Percentiles rank a stretch among this genome's conserved stretches.
Evolutionary conservation across 2,113 vertebrate species (phyloP).

Genomic region (Boleophthalmus pectinirostris): DNA sequence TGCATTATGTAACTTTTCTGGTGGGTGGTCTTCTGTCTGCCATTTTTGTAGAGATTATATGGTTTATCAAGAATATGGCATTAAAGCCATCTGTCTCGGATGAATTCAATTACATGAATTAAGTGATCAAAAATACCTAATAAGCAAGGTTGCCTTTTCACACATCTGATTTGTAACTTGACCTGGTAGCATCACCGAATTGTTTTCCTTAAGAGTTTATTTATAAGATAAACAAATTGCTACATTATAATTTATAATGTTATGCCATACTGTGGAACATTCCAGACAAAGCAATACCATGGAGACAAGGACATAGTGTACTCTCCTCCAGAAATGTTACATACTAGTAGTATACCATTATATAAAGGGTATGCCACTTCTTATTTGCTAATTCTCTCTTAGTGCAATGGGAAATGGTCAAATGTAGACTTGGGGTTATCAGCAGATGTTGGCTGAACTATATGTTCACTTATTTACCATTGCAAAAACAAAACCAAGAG

Average conservation of each 20-base stretch:
- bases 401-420: conserved; percentile 38
- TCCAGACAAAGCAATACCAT: background rate
- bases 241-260: no score
- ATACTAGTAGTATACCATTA: background rate
- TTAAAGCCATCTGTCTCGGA: background rate
- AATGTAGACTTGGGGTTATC: conserved; percentile 51
- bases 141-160: no score
- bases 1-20: background rate
- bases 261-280: background rate
- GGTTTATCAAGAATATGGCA: background rate
- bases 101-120: background rate
- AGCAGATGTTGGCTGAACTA: conserved; percentile 42
- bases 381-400: conserved; percentile 32
- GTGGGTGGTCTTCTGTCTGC: background rate
- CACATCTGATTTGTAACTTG: no score
- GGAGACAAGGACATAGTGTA: background rate
- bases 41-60: background rate
- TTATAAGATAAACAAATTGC: no score
- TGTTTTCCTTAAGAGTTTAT: no score
- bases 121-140: conserved; percentile 3
- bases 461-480: conserved; percentile 60
- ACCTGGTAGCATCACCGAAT: no score
- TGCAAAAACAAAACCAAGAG: conserved; percentile 40
- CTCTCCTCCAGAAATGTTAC: background rate
- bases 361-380: background rate